These are phyloP conservation scores for Trichogramma evanescens DNA, from an alignment of 2,888 invertebrate species.

Conservation along the genomic window DNA sequence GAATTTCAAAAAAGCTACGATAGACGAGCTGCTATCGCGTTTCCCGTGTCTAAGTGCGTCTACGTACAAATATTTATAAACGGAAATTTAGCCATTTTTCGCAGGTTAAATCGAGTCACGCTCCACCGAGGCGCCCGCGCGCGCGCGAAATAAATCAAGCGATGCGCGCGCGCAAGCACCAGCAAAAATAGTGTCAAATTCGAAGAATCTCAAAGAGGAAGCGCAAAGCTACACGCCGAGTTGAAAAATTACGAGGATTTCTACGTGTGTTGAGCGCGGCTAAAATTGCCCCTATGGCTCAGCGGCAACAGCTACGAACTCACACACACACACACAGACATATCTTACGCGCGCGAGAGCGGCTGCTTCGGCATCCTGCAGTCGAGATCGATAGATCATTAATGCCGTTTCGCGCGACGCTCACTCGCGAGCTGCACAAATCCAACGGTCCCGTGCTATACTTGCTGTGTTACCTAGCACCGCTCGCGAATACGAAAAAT, in stretches of 20 bases:
- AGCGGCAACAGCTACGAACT: neutral
- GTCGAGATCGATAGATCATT: constrained; percentile 20
- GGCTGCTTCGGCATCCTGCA: neutral
- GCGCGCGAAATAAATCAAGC: no score
- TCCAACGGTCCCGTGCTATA: constrained; percentile 8
- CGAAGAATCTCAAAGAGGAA: constrained; percentile 3
- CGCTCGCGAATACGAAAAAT: no score
- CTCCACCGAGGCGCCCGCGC: neutral
- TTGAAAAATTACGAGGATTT: constrained; percentile 14
- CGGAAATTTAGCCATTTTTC: no score
- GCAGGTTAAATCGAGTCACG: no score
- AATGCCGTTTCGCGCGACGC: constrained; percentile 1
- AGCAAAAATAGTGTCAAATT: constrained; percentile 10
- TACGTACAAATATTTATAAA: no score
- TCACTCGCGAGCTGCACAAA: neutral
- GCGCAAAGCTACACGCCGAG: neutral
- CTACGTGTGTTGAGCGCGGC: neutral
- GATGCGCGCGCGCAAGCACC: neutral
- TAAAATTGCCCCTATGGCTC: constrained; percentile 18
- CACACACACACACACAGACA: neutral
- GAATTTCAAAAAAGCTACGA: no score
- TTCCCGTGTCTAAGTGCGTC: no score
- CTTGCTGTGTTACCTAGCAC: no score
- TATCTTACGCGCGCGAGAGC: no score
- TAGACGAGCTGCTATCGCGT: no score